These are phyloP conservation scores for Formicarius rufipectus DNA, from an alignment of 2,113 vertebrate species.

Conservation along the genomic window DNA sequence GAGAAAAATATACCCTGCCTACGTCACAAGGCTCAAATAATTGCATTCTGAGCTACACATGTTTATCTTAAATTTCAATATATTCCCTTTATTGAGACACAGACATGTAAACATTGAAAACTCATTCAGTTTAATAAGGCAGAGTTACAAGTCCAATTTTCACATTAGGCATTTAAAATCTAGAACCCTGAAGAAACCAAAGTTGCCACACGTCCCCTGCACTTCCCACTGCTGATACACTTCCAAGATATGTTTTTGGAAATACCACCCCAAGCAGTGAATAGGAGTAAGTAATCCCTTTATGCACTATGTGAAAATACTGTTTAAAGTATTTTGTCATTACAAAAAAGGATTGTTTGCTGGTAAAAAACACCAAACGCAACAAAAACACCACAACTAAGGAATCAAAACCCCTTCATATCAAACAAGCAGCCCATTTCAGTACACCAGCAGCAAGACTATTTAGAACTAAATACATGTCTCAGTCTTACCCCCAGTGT, in stretches of 20 bases:
- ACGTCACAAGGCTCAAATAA: neutral
- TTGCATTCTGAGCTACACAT: neutral
- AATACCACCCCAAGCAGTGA: neutral
- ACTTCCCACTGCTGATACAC: neutral
- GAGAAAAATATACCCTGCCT: neutral
- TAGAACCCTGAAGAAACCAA: neutral
- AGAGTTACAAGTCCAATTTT: neutral
- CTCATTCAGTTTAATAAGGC: neutral
- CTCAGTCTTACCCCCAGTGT: neutral
- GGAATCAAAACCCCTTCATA: neutral
- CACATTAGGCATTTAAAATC: neutral
- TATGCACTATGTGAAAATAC: neutral
- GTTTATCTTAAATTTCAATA: neutral
- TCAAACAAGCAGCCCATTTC: neutral
- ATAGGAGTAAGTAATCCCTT: neutral
- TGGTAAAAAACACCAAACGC: neutral
- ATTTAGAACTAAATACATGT: neutral
- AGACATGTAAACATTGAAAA: neutral
- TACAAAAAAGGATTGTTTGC: neutral
- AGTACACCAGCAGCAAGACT: neutral
- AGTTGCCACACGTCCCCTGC: rapidly evolving
- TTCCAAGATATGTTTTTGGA: neutral
- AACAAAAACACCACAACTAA: neutral
- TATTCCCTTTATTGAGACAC: neutral
- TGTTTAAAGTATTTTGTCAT: neutral